Evolutionary conservation across 2,888 invertebrate species (phyloP).

Genomic region (Dynastes hyllus): DNA sequence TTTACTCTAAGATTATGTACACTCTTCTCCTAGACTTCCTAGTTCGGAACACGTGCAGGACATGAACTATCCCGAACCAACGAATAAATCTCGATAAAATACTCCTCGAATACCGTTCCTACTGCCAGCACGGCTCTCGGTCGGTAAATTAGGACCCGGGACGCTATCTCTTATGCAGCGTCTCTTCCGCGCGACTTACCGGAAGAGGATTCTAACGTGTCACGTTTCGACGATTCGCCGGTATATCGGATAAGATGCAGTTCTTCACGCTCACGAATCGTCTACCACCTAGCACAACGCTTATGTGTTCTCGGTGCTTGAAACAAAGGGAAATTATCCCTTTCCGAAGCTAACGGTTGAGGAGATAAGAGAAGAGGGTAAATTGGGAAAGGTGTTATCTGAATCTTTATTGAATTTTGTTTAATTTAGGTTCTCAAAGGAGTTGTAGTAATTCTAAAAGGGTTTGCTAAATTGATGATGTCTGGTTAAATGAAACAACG

Average conservation of each 20-base stretch:
- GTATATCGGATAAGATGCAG: slow-evolving; percentile 7
- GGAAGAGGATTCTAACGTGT: not conserved
- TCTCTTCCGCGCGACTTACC: not conserved
- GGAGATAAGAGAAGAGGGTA: no score
- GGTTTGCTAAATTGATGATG: no score
- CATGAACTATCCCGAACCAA: slow-evolving; percentile 13
- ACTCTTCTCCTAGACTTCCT: not conserved
- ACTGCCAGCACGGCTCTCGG: not conserved
- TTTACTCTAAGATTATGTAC: not conserved
- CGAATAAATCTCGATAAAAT: slow-evolving; percentile 25
- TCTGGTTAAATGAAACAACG: no score
- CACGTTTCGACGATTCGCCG: slow-evolving; percentile 9
- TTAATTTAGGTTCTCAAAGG: not conserved
- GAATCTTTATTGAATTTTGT: no score
- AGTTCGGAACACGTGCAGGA: slow-evolving; percentile 9
- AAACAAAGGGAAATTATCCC: no score
- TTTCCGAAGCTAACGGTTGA: no score
- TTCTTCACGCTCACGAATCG: not conserved
- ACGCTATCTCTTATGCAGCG: slow-evolving; percentile 8
- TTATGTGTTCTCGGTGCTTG: not conserved
- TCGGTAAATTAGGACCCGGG: not conserved
- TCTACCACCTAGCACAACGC: not conserved
- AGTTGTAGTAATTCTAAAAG: not conserved
- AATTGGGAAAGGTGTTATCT: no score
- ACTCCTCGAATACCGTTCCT: not conserved